Evolutionary conservation across 2,797 vertebrate genomes (phyloP).

Genomic region (Balearica regulorum): DNA sequence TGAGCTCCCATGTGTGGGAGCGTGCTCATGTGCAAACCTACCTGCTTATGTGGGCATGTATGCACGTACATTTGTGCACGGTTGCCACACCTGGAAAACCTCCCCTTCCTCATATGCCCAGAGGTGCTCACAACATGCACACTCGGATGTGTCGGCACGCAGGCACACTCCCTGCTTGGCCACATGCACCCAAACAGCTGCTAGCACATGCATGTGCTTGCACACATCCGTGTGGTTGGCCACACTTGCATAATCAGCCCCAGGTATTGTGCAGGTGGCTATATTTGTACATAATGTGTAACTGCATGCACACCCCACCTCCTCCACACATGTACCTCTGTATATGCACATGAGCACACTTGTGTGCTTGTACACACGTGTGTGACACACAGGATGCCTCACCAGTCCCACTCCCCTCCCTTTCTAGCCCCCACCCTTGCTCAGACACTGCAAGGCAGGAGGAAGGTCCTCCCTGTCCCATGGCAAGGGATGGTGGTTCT

Average conservation of each 20-base stretch:
- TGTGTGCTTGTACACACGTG: accelerated
- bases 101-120: background rate
- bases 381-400: background rate
- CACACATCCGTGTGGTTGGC: background rate
- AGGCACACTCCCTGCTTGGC: background rate
- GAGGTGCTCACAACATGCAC: background rate
- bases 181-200: background rate
- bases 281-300: accelerated
- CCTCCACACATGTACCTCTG: background rate
- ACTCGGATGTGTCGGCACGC: accelerated
- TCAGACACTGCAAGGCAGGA: background rate
- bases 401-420: background rate
- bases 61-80: background rate
- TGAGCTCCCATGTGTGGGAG: background rate
- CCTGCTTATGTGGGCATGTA: background rate
- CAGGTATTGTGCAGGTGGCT: background rate
- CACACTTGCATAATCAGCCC: background rate
- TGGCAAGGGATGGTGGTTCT: background rate
- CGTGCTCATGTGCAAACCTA: accelerated
- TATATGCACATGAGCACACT: background rate
- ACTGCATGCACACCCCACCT: background rate
- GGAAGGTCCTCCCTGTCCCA: background rate
- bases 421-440: background rate
- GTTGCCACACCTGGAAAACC: background rate
- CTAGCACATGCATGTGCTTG: background rate